phyloP scores from a whole-genome alignment of 1,140 invertebrate species.

The Cheumatopsyche charites region DNA sequence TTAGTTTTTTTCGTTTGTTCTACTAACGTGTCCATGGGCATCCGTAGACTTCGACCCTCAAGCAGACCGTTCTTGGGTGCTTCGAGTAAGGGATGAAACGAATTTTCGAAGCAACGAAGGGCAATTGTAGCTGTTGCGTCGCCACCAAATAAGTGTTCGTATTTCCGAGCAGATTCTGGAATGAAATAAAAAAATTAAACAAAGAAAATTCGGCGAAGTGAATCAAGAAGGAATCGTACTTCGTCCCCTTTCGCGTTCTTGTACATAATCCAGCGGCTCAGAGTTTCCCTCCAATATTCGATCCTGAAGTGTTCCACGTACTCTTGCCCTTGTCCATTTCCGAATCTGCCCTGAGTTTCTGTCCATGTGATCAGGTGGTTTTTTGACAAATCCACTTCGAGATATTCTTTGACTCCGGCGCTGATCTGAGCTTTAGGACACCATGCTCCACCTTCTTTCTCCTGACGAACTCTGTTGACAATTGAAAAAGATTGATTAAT shows the following conservation, averaged over 20 bases:
- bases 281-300: conserved; percentile 79
- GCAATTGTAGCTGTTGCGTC: conserved; percentile 78
- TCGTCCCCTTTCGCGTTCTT: conserved; percentile 75
- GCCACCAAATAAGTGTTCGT: conserved; percentile 85
- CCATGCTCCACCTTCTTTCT: conserved; percentile 92
- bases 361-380: conserved; percentile 85
- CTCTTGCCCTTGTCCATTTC: conserved; percentile 91
- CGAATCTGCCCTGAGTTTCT: conserved; percentile 91
- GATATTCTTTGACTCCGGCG: conserved; percentile 77
- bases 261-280: conserved; percentile 78
- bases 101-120: conserved; percentile 84
- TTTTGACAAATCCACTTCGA: conserved; percentile 82
- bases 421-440: conserved; percentile 84
- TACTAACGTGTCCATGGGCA: conserved; percentile 85
- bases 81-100: conserved; percentile 88
- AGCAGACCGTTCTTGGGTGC: conserved; percentile 88
- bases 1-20: not conserved
- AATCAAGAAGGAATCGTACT: conserved; percentile 60
- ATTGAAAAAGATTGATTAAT: conserved; percentile 36
- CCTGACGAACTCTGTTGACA: conserved; percentile 78
- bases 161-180: conserved; percentile 86
- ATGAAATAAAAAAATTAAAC: conserved; percentile 52
- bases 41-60: conserved; percentile 89
- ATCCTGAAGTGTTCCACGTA: conserved; percentile 84
- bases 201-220: not conserved